Percentiles rank a stretch among this genome's conserved stretches.
These are phyloP conservation scores for Pseudococcus viburni DNA, from an alignment of 2,888 invertebrate species.

Conservation along the genomic window DNA sequence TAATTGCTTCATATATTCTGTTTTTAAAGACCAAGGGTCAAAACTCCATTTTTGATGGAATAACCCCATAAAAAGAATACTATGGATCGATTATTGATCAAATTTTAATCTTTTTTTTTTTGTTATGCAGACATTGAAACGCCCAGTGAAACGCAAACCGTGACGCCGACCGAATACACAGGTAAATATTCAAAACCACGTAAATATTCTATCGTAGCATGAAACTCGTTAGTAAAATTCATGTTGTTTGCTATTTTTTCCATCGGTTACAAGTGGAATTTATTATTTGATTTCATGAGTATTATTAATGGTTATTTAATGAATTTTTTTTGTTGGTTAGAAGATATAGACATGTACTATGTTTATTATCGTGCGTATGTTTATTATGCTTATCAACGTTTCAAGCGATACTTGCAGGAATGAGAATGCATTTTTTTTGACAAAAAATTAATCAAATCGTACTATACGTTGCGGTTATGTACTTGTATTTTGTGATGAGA, in stretches of 20 bases:
- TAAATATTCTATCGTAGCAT: constrained; percentile 13
- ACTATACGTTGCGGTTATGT: constrained; percentile 19
- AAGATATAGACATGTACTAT: constrained; percentile 18
- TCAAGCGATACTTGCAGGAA: constrained; percentile 27
- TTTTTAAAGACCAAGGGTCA: too few species aligned
- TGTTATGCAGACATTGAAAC: background rate
- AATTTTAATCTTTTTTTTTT: too few species aligned
- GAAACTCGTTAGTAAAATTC: background rate
- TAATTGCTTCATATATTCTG: too few species aligned
- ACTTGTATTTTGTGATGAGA: constrained; percentile 32
- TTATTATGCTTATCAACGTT: constrained; percentile 49
- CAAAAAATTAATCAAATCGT: background rate
- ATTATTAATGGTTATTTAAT: constrained; percentile 41
- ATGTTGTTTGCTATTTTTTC: constrained; percentile 51
- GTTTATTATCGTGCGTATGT: constrained; percentile 39
- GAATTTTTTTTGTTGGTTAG: constrained; percentile 3
- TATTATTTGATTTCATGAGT: constrained; percentile 44
- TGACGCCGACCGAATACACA: constrained; percentile 35
- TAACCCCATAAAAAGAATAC: too few species aligned
- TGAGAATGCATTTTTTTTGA: constrained; percentile 48
- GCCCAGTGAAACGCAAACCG: constrained; percentile 27
- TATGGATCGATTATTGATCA: too few species aligned
- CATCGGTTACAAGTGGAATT: background rate
- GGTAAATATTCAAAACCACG: background rate
- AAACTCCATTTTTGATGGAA: too few species aligned